Evolutionary conservation across 1,140 invertebrate species (phyloP), one percentile per base, ranked within the genome.

Genomic region (Monomorium pharaonis): DNA sequence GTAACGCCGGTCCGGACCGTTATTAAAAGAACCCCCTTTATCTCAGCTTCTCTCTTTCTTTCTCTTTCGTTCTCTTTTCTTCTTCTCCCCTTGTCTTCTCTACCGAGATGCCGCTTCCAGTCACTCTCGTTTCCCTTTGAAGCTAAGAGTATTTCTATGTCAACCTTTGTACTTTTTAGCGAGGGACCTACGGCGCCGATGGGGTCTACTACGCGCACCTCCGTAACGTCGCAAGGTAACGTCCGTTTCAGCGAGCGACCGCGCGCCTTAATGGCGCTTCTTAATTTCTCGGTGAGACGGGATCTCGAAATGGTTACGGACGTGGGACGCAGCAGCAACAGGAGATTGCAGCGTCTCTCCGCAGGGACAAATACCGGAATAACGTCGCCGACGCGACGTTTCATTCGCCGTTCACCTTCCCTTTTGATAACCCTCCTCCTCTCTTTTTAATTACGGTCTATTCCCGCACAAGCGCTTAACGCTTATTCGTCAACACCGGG

Each of bases 21-120:
- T 95, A 95, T 94, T 95, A 95, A 95, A 95, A 95, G 94, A 91
- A 87, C 92, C 92, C 90, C 90, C 92, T 30, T 70, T 74, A 49
- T 58, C 42, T 42, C 0, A 16, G n/a, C 47, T 27, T 16, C 54
- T 74, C 49, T 75, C 30, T 75, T 33, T 27, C 51, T 65, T 30
- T 49, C 24, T 58, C 24, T 27, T 21, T 54, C 6, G 21, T 42
- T 62, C 51, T 7, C 16, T 51, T 12, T 27, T 7, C 51, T 4
- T 7, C 49, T 9, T 21, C 14, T 58, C 12, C 58, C 16, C 54
- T 49, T 54, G 18, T 77, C 69, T 44, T 21, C 63, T 72, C 27
- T 33, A 27, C 74, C 33, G 24, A 56, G 78, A 83, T 83, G 78
- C 78, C 78, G 37, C 67, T 83, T 74, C 37, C 37, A 83, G 78